Evolutionary conservation across 2,797 vertebrate species (phyloP).

Genomic region (Sebastes kiyomatsui): DNA sequence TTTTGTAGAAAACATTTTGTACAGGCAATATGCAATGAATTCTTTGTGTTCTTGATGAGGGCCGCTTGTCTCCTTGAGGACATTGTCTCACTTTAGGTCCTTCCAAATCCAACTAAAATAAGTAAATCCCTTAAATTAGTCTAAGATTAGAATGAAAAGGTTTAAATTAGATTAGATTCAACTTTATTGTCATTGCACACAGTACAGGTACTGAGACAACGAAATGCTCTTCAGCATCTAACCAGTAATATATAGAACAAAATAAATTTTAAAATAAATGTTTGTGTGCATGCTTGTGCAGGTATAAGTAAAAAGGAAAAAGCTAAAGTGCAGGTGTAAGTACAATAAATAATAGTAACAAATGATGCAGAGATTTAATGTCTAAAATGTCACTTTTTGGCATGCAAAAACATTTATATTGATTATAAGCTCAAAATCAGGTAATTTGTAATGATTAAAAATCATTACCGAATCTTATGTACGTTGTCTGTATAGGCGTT

Average conservation of each 20-base stretch:
- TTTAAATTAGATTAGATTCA: neutral
- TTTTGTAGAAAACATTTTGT: neutral
- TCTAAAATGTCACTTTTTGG: neutral
- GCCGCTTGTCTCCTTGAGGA: neutral
- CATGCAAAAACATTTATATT: neutral
- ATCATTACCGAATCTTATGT: too few species aligned
- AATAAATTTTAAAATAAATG: neutral
- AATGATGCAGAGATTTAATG: neutral
- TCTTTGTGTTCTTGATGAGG: neutral
- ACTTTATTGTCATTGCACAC: neutral
- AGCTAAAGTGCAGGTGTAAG: neutral
- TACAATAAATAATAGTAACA: neutral
- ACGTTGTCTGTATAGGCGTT: neutral
- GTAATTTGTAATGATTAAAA: neutral
- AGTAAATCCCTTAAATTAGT: neutral
- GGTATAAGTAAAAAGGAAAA: neutral
- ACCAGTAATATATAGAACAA: neutral
- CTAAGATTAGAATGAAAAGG: neutral
- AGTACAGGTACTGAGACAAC: neutral
- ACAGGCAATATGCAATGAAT: neutral
- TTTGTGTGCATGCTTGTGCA: rapidly evolving
- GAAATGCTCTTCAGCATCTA: neutral
- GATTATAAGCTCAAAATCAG: neutral
- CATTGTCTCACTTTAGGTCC: neutral
- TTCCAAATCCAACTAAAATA: neutral